phyloP scores from a whole-genome alignment of 2,888 invertebrate species.

The Hirtodrosophila cameraria region DNA sequence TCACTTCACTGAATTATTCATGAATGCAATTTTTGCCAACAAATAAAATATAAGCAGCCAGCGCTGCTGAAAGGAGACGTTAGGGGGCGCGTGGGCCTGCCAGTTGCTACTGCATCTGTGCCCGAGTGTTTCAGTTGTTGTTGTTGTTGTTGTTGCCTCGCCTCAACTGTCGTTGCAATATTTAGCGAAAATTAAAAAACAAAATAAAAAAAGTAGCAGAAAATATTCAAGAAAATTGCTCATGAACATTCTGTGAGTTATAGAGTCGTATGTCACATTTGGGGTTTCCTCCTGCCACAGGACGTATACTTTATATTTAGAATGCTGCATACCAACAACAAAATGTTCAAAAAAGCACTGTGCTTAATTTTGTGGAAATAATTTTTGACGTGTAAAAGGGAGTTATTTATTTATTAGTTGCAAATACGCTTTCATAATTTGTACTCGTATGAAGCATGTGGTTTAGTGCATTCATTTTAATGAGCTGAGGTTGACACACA shows the following conservation, averaged over 20 bases:
- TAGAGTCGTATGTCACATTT: constrained; percentile 50
- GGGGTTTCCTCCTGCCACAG: neutral
- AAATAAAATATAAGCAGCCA: constrained; percentile 72
- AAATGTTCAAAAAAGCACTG: constrained; percentile 30
- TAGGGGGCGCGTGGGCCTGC: constrained; percentile 35
- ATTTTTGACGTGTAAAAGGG: constrained; percentile 5
- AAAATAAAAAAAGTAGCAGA: constrained; percentile 21
- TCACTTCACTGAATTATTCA: constrained; percentile 80
- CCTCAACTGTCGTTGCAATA: constrained; percentile 60
- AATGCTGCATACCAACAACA: constrained; percentile 15
- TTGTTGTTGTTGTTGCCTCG: constrained; percentile 45
- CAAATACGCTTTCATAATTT: constrained; percentile 17
- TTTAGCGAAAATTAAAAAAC: constrained; percentile 68
- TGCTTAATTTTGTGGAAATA: constrained; percentile 65
- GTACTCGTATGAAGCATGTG: too few species aligned
- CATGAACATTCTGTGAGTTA: constrained; percentile 58
- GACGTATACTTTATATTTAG: constrained; percentile 26
- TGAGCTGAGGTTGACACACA: constrained; percentile 13
- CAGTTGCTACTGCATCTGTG: constrained; percentile 44
- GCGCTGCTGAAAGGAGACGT: constrained; percentile 12
- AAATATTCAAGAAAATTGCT: constrained; percentile 48
- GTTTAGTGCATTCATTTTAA: neutral
- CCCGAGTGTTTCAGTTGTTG: constrained; percentile 11
- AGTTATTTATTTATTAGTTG: constrained; percentile 29
- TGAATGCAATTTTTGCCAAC: constrained; percentile 80